Base-by-base conservation (phyloP, 2,113 vertebrate genomes). In the Centropus bengalensis region DNA sequence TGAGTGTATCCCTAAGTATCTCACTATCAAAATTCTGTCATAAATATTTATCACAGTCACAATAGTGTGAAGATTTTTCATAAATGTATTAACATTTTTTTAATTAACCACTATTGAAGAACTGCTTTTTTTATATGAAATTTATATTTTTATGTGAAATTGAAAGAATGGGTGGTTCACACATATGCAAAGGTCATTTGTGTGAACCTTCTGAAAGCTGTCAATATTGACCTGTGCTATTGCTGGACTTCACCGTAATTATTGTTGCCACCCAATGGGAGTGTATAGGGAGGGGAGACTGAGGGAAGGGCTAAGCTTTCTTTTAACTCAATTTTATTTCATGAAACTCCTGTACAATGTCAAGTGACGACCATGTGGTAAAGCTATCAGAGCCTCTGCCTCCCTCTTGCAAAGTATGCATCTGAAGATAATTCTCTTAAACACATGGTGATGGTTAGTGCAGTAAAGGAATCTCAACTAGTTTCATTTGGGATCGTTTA, bases 291-390 rank as follows among this genome's bases (percentile, higher is more conserved):
- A 16, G 42, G 42, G 42, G 19, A 67, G 11, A 67, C 10, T 10
- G 45, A 70, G 42, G 20, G 55, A 33, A 85, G 9, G 28, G 6
- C 15, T 23, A 59, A 69, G 33, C 66, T 32, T 45, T 62, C n/a
- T 71, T 71, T 74, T 32, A 71, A 32, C 12, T 78, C 26, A 2
- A 10, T 59, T 64, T 66, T 52, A 28, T 28, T 3, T 28, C 56
- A 28, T 2, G 5, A 22, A 74, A 18, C 10, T 56, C 44, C 66
- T 15, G 3, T 21, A 19, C 73, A 32, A 28, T 49, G 38, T 76
- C 42, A 32, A 0, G 0, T 15, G 49, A 12, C 58, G 33, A 40
- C 10, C 2, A 3, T 42, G 5, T 38, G 6, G 6, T 36, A 26
- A 78, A 5, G n/a, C 49, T 18, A 30, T 32, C 33, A 51, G 79